Evolutionary conservation across 37 sponge, comb jelly and placozoan species (phyloP), one percentile per base, ranked within the genome.

Genomic region (Crambe crambe): DNA sequence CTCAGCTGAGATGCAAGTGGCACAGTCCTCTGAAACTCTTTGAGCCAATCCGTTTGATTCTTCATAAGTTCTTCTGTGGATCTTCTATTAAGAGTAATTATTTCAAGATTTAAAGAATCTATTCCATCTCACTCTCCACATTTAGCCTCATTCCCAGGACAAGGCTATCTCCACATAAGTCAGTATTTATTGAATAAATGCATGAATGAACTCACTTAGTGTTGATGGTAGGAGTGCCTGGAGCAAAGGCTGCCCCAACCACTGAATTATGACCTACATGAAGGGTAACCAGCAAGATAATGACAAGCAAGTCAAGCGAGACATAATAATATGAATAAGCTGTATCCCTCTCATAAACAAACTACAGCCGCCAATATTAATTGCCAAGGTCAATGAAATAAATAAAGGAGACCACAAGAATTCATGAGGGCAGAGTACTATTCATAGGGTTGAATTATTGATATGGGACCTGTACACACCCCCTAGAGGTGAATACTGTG

Each of bases 1-100:
- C 25, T 21, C 40, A 75, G 20, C 42, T 36, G 54, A n/a, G 74
- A 73, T 41, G 74, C 63, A 31, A 69, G 81, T 34, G 87, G 87
- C 17, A 79, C 58, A 67, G 57, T 87, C 40, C 79, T 71, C 0
- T 67, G 76, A 47, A 92, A 92, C 66, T 87, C 89, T 35, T 77
- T 84, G 31, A 87, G 68, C 93, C 93, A 92, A 70, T 92, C 93
- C 26, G 80, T 87, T 41, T 87, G 89, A 44, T 76, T 84, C 56
- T 56, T 38, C 37, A 85, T 18, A 36, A 80, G 79, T 36, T 84
- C 74, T 27, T 80, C 72, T n/a, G 80, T 89, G 43, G 57, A 74
- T 4, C 43, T 18, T 36, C 41, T 42, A 40, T 23, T 6, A 41
- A 25, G 27, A 60, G 61, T n/a, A 25, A 26, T 51, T 18, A 51